These are phyloP conservation scores for Dasysyrphus albostriatus DNA, from an alignment of 2,888 invertebrate species.

Conservation along the genomic window DNA sequence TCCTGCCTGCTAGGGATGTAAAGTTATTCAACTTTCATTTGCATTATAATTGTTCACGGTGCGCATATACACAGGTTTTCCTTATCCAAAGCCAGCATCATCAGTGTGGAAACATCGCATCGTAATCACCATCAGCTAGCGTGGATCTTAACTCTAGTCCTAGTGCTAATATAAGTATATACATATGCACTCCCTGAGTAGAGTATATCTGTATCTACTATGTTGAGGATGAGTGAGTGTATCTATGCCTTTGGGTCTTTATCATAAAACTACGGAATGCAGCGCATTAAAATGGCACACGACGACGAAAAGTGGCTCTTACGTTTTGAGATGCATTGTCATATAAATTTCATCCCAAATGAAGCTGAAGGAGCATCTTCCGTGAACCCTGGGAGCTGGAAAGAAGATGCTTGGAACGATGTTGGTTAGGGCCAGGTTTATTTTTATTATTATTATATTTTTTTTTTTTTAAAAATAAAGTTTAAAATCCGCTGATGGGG, in stretches of 20 bases:
- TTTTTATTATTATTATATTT: conserved; percentile 6
- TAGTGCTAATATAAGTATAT: conserved; percentile 60
- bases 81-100: conserved; percentile 12
- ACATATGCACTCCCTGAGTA: conserved; percentile 3
- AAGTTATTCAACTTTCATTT: conserved; percentile 54
- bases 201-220: not conserved
- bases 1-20: conserved; percentile 28
- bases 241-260: conserved; percentile 39
- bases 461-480: conserved; percentile 5
- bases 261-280: conserved; percentile 56
- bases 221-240: conserved; percentile 14
- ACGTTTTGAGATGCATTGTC: conserved; percentile 51
- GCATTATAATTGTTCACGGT: conserved; percentile 50
- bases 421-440: conserved; percentile 40
- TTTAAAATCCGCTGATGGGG: conserved; percentile 25
- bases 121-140: not conserved
- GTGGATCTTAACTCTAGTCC: conserved; percentile 29
- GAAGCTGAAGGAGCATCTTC: conserved; percentile 33
- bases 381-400: not conserved
- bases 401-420: not conserved
- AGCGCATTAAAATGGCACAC: conserved; percentile 53
- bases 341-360: conserved; percentile 44
- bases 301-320: conserved; percentile 24
- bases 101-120: not conserved
- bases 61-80: conserved; percentile 15